Evolutionary conservation across 2,113 vertebrate species (phyloP).

Genomic region (Nyctibius bracteatus): DNA sequence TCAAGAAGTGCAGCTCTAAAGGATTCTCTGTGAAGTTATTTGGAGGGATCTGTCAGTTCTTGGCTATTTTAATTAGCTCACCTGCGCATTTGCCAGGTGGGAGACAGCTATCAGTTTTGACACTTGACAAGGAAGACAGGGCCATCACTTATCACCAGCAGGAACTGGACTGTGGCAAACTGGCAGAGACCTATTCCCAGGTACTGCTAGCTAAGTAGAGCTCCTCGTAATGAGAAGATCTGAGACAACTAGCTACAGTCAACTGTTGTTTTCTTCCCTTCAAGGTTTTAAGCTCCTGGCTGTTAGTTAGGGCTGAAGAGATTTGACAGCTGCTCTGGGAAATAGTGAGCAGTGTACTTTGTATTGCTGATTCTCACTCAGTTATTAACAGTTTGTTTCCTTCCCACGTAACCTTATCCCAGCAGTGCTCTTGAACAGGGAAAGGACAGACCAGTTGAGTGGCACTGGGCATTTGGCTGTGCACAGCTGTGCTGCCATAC

Average conservation of each 20-base stretch:
- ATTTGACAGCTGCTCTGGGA: conserved; percentile 10
- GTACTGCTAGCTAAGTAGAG: neutral
- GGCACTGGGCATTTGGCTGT: neutral
- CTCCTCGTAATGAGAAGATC: neutral
- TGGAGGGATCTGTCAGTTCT: neutral
- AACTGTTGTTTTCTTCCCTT: neutral
- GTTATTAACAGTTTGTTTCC: neutral
- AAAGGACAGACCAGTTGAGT: neutral
- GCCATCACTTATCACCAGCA: neutral
- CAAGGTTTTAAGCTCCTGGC: neutral
- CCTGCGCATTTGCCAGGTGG: neutral
- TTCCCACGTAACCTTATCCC: neutral
- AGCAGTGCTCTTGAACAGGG: neutral
- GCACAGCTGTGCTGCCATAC: neutral
- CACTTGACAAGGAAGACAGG: neutral
- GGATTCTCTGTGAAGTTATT: neutral
- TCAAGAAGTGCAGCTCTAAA: neutral
- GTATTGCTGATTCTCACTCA: neutral
- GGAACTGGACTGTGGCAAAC: neutral
- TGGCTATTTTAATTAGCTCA: neutral
- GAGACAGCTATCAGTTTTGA: neutral
- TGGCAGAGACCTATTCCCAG: neutral
- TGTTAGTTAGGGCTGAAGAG: neutral
- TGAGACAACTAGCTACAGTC: neutral
- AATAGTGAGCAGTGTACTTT: neutral